Conservation (phyloP, 2,888 invertebrate species). For the Alloscopus bannaensis region DNA sequence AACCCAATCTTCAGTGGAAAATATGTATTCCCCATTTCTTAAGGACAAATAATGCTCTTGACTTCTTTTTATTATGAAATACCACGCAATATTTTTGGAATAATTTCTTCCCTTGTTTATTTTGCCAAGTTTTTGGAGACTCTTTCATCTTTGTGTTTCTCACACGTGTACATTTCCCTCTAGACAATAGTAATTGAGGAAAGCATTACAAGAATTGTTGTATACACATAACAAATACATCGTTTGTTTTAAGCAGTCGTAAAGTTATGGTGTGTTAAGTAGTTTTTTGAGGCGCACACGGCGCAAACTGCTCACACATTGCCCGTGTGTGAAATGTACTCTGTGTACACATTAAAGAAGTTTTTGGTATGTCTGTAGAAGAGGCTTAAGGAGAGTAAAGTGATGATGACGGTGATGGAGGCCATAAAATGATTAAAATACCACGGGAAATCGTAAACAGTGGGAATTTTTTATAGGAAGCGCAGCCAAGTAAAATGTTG, state of each 20-base stretch:
- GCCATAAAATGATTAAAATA: conserved; percentile 37
- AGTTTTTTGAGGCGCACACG: not conserved
- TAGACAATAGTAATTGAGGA: no score
- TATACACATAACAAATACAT: no score
- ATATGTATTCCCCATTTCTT: no score
- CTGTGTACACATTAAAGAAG: not conserved
- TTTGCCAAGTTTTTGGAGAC: conserved; percentile 6
- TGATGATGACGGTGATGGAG: conserved; percentile 29
- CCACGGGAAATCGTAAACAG: conserved; percentile 29
- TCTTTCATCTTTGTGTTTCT: no score
- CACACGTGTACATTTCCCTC: no score
- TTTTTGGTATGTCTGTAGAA: not conserved
- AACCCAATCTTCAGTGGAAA: no score
- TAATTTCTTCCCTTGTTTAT: not conserved
- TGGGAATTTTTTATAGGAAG: not conserved
- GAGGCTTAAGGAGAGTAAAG: not conserved
- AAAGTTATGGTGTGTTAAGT: conserved; percentile 3
- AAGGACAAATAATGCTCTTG: no score
- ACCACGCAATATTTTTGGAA: conserved; percentile 8
- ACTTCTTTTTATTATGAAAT: conserved; percentile 6
- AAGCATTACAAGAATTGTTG: no score
- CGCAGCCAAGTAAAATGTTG: no score
- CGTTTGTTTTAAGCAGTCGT: no score
- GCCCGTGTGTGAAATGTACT: not conserved
- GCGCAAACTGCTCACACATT: not conserved